Conservation (phyloP, 53 echinoderm and acorn worm species). For the Stichopus horrens region DNA sequence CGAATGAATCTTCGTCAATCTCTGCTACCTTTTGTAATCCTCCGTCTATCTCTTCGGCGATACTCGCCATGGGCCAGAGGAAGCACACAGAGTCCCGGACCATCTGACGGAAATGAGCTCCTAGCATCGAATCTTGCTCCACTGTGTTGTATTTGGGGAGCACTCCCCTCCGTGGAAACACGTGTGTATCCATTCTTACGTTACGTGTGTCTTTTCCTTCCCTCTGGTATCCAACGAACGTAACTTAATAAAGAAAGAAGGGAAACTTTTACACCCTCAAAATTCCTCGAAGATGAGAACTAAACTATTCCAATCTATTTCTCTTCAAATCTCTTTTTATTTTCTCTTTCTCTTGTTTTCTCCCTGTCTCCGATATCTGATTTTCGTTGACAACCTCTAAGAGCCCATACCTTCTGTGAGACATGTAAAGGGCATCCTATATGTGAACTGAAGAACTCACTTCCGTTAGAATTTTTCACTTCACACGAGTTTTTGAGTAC, state of each 20-base stretch:
- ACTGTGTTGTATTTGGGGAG: slow-evolving; percentile 47
- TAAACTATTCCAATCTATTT: no score
- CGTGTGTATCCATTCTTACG: slow-evolving; percentile 18
- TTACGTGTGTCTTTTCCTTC: neutral
- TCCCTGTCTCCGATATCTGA: no score
- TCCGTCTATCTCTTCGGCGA: slow-evolving; percentile 78
- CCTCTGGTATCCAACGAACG: neutral
- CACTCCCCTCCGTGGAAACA: slow-evolving; percentile 34
- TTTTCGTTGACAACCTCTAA: neutral
- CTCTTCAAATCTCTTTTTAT: no score
- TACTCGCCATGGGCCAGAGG: slow-evolving; percentile 98
- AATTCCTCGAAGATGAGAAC: no score
- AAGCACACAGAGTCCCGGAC: slow-evolving; percentile 93
- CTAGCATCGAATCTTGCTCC: slow-evolving; percentile 34
- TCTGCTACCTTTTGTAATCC: slow-evolving; percentile 59
- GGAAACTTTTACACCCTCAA: no score
- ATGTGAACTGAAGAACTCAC: neutral
- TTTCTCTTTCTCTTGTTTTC: no score
- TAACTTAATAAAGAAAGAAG: neutral
- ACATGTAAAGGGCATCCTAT: neutral
- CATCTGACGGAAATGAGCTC: slow-evolving; percentile 64
- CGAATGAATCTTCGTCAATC: slow-evolving; percentile 59
- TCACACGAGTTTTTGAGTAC: neutral
- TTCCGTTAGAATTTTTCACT: neutral
- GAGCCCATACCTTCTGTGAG: neutral